phyloP scores from a whole-genome alignment of 1,140 invertebrate genomes.

The Drosophila willistoni region DNA sequence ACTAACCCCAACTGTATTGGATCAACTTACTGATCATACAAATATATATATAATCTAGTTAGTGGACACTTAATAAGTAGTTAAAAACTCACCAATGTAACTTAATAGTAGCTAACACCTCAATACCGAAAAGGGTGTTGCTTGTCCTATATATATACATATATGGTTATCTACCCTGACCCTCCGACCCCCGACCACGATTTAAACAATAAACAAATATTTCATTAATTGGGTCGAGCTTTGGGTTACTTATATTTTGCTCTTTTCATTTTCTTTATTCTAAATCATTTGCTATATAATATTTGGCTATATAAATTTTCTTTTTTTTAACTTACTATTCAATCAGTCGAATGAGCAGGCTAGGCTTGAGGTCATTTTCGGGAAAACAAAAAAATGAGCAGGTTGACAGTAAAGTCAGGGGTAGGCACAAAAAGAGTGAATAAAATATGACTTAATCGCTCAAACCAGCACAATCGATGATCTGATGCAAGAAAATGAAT shows the following conservation, averaged over 20 bases:
- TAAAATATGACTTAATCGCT: no score
- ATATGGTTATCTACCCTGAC: background rate
- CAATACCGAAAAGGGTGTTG: background rate
- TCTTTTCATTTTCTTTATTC: background rate
- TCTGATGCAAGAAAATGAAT: no score
- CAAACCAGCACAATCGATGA: no score
- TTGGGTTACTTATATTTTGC: background rate
- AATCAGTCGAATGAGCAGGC: no score
- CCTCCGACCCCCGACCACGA: no score
- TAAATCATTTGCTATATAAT: background rate
- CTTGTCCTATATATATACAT: background rate
- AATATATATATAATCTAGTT: constrained; percentile 12
- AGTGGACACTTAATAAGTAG: constrained; percentile 4
- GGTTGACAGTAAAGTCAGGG: no score
- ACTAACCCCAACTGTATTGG: constrained; percentile 2
- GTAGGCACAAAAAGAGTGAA: no score
- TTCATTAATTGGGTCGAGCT: background rate
- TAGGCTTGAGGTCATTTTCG: no score
- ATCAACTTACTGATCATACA: constrained; percentile 8
- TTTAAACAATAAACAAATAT: background rate
- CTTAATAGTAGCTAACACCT: constrained; percentile 2
- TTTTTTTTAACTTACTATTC: no score
- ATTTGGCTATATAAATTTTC: background rate
- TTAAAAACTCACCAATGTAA: constrained; percentile 2
- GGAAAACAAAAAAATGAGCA: no score